These are phyloP conservation scores for Ptychobarbus kaznakovi DNA, from an alignment of 2,797 vertebrate genomes.

Conservation along the genomic window DNA sequence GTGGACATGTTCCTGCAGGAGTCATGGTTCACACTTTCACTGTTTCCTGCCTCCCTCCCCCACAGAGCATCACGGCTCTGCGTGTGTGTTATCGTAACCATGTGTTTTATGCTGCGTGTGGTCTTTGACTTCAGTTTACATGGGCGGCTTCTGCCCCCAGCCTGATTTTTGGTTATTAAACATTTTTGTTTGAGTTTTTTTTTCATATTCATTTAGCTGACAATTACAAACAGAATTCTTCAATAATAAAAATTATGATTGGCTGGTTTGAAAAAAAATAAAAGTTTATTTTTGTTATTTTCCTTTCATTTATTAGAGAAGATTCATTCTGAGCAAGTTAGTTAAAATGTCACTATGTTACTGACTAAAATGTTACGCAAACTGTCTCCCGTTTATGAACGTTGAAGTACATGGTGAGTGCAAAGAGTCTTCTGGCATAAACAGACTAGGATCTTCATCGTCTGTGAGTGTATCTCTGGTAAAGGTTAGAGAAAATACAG, in stretches of 20 bases:
- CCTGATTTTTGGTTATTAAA: not conserved
- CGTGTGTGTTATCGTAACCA: constrained; percentile 30
- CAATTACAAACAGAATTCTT: too few species aligned
- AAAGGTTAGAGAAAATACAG: constrained; percentile 60
- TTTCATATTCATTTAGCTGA: not conserved
- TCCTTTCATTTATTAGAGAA: not conserved
- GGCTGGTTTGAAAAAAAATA: too few species aligned
- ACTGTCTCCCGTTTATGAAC: not conserved
- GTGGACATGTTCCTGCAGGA: constrained; percentile 51
- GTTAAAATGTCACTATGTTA: not conserved
- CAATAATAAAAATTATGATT: not conserved
- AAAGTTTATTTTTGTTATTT: not conserved
- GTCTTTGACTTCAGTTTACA: constrained; percentile 35
- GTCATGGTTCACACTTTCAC: constrained; percentile 53
- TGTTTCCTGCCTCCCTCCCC: constrained; percentile 46
- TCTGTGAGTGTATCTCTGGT: constrained; percentile 38
- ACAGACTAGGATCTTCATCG: constrained; percentile 32
- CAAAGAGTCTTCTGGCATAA: not conserved
- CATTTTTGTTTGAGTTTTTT: not conserved
- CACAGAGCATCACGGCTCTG: constrained; percentile 7
- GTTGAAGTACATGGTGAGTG: not conserved
- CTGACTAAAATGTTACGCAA: not conserved
- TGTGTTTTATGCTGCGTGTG: constrained; percentile 28
- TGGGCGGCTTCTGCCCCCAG: not conserved
- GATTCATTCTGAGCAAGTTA: not conserved